These are phyloP conservation scores for Homarus gammarus DNA, from an alignment of 2,888 invertebrate genomes.

Conservation along the genomic window DNA sequence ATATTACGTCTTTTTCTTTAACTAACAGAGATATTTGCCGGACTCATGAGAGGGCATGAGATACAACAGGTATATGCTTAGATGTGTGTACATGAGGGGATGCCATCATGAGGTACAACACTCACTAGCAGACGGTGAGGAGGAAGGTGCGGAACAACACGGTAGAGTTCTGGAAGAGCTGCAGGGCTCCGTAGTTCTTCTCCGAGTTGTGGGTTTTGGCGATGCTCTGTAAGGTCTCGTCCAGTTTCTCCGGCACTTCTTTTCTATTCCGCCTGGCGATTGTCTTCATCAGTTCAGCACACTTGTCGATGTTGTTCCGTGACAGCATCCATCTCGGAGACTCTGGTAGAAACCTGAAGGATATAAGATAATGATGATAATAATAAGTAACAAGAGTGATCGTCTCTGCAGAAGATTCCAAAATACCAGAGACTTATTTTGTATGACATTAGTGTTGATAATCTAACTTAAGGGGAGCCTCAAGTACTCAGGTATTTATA, in stretches of 20 bases:
- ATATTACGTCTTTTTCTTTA: neutral
- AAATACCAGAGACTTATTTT: too few species aligned
- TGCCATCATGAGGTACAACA: neutral
- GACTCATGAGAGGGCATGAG: constrained; percentile 6
- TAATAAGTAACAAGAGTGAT: too few species aligned
- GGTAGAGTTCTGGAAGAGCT: constrained; percentile 52
- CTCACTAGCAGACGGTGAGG: constrained; percentile 67
- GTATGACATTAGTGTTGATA: too few species aligned
- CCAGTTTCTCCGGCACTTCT: constrained; percentile 49
- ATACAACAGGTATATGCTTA: too few species aligned
- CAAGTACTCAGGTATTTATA: too few species aligned
- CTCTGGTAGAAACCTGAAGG: constrained; percentile 70
- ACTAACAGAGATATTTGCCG: neutral
- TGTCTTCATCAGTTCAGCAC: constrained; percentile 46
- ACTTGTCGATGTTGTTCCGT: constrained; percentile 49
- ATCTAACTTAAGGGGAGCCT: too few species aligned
- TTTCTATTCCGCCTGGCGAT: constrained; percentile 66
- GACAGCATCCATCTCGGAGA: constrained; percentile 75
- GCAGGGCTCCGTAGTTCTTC: constrained; percentile 56
- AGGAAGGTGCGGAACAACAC: constrained; percentile 53
- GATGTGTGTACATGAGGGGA: neutral
- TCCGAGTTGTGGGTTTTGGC: constrained; percentile 19
- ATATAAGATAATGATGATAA: too few species aligned
- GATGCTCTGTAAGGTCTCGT: constrained; percentile 38
- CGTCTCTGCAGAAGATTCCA: too few species aligned